Conservation (phyloP, 2,797 vertebrate species). For the Silurus aristotelis region DNA sequence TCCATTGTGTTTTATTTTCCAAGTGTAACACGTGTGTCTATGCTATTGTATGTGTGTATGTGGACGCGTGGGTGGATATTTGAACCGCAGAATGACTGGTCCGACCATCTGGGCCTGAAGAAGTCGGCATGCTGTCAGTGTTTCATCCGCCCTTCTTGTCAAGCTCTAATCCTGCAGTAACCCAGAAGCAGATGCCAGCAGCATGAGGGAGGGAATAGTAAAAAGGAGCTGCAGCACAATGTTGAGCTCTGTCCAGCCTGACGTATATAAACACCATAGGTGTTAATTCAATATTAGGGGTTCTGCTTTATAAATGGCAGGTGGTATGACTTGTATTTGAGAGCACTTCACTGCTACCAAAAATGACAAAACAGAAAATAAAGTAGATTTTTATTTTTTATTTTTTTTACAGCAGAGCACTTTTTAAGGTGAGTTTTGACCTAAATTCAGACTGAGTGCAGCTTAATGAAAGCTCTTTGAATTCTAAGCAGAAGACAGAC, state of each 20-base stretch:
- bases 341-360: background rate
- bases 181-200: constrained; percentile 79
- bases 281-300: constrained; percentile 18
- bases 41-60: background rate
- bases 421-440: constrained; percentile 8
- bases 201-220: constrained; percentile 70
- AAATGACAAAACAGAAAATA: background rate
- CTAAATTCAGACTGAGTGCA: constrained; percentile 24
- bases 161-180: constrained; percentile 76
- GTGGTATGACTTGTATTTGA: constrained; percentile 9
- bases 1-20: constrained; percentile 16
- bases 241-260: constrained; percentile 55
- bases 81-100: constrained; percentile 32
- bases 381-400: too few relatives aligned
- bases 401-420: background rate
- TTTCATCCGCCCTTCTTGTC: constrained; percentile 66
- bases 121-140: constrained; percentile 66
- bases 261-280: constrained; percentile 31
- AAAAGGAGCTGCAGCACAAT: constrained; percentile 72
- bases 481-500: constrained; percentile 15
- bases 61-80: constrained; percentile 34
- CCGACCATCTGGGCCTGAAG: constrained; percentile 49
- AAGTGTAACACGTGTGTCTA: constrained; percentile 35
- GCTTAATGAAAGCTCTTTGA: constrained; percentile 20
- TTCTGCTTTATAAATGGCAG: constrained; percentile 1